phyloP scores from a whole-genome alignment of 2,113 vertebrate species.

The rat (Rattus norvegicus) region GRCr8 NC_086038.1:47834001-47834500 shows the following conservation, averaged over 20 bases:
- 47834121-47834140: background rate
- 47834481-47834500: background rate
- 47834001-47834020: background rate
- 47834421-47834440: background rate
- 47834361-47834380: background rate
- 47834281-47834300: background rate
- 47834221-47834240: background rate
- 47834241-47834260: background rate
- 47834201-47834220: background rate
- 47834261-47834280: background rate
- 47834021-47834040: background rate
- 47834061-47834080: background rate
- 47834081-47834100: conserved; percentile 1
- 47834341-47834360: background rate
- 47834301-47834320: background rate
- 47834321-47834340: background rate
- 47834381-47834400: background rate
- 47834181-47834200: background rate
- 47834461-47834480: background rate
- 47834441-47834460: background rate
- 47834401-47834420: background rate
- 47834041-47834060: background rate
- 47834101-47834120: background rate
- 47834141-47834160: background rate
- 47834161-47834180: conserved; percentile 15